These are phyloP conservation scores for Ectropis crepuscularia DNA, from an alignment of 2,888 invertebrate species.

Conservation along the genomic window DNA sequence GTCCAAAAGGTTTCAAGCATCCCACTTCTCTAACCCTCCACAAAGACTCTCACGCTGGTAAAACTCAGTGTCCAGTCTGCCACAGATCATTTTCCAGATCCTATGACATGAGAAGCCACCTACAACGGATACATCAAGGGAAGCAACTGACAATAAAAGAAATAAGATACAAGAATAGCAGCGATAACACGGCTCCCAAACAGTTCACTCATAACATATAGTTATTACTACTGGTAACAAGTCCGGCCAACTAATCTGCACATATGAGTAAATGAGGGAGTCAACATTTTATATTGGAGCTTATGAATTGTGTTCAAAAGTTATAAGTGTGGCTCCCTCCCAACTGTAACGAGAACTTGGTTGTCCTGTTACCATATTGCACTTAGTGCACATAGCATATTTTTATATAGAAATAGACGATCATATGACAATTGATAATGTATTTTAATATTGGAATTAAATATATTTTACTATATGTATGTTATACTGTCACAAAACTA, in stretches of 20 bases:
- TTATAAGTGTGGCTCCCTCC: neutral
- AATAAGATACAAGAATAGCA: constrained; percentile 76
- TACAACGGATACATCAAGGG: constrained; percentile 85
- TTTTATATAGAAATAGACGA: constrained; percentile 30
- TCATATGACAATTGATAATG: constrained; percentile 21
- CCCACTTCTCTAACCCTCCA: constrained; percentile 86
- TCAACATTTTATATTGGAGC: neutral
- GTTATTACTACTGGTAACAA: constrained; percentile 50
- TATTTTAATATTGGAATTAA: constrained; percentile 28
- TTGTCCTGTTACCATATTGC: constrained; percentile 49
- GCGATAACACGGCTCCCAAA: constrained; percentile 70
- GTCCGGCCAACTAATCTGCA: neutral
- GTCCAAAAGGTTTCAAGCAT: constrained; percentile 87
- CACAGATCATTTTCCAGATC: constrained; percentile 86
- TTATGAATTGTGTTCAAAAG: neutral
- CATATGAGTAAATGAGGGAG: neutral
- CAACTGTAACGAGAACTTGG: neutral
- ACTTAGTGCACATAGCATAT: constrained; percentile 58
- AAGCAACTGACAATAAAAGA: constrained; percentile 81
- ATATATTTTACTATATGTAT: constrained; percentile 41
- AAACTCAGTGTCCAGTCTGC: constrained; percentile 87
- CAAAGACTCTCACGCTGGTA: constrained; percentile 86
- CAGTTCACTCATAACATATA: constrained; percentile 76
- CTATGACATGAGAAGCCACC: constrained; percentile 86
- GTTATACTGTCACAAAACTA: constrained; percentile 70